A percentile compares a stretch with the other conserved stretches of the same genome.
Conservation (phyloP, 2,888 invertebrate species). For the Piscicola geometra region DNA sequence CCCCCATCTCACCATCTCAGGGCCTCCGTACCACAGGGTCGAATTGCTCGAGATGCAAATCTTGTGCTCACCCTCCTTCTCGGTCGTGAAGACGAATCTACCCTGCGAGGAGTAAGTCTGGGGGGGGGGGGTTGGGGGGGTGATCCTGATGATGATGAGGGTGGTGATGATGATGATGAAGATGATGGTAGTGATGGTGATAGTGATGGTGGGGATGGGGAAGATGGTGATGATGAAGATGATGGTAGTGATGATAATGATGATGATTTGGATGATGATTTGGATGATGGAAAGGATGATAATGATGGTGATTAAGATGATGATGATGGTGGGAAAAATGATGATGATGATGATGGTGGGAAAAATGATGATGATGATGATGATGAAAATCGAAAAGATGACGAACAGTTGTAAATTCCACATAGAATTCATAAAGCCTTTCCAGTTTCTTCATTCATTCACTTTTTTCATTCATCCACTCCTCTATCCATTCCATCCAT, state of each 20-base stretch:
- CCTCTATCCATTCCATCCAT: neutral
- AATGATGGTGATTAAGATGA: too few species aligned
- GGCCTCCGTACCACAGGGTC: conserved; percentile 94
- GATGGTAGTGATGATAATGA: too few species aligned
- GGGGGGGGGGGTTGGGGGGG: neutral
- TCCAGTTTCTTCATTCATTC: neutral
- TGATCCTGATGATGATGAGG: conserved; percentile 14
- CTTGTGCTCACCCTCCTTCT: conserved; percentile 92
- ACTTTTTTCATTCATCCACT: neutral
- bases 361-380: too few species aligned
- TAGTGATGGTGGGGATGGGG: conserved; percentile 26
- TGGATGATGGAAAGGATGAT: too few species aligned
- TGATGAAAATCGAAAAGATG: too few species aligned
- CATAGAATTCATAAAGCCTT: neutral
- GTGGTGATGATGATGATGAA: conserved; percentile 32
- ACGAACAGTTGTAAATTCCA: neutral
- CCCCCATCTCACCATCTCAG: conserved; percentile 73
- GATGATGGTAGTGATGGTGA: conserved; percentile 32
- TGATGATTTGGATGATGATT: too few species aligned
- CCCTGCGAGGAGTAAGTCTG: conserved; percentile 79
- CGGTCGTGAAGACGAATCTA: conserved; percentile 91
- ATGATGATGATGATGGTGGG: too few species aligned
- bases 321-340: too few species aligned
- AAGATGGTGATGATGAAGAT: conserved; percentile 2
- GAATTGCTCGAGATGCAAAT: conserved; percentile 98